These are phyloP conservation scores for Thereva nobilitata DNA, from an alignment of 2,888 invertebrate species.

Conservation along the genomic window DNA sequence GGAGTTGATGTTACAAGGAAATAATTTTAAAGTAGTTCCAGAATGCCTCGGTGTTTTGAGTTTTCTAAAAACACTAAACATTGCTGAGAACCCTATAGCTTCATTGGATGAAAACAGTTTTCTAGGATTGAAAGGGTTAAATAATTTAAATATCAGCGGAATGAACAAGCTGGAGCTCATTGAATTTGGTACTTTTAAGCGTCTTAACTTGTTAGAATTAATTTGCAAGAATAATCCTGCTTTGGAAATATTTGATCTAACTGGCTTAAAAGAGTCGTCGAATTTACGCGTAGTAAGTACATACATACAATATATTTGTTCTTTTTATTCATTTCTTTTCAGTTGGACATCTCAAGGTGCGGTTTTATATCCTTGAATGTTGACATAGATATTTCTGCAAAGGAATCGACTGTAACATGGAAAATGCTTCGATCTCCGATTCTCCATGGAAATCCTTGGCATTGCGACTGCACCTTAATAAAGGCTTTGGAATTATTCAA, in stretches of 20 bases:
- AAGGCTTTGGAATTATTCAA: slow-evolving; percentile 49
- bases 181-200: slow-evolving; percentile 61
- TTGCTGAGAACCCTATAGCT: slow-evolving; percentile 66
- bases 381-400: slow-evolving; percentile 31
- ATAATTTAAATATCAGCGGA: slow-evolving; percentile 65
- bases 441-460: slow-evolving; percentile 67
- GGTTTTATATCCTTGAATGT: slow-evolving; percentile 59
- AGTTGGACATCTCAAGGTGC: slow-evolving; percentile 69
- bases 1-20: slow-evolving; percentile 65
- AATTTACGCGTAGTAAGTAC: slow-evolving; percentile 50
- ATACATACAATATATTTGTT: neutral
- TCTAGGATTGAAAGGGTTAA: slow-evolving; percentile 62
- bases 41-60: slow-evolving; percentile 62
- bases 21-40: slow-evolving; percentile 65
- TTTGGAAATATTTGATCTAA: slow-evolving; percentile 63
- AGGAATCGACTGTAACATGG: slow-evolving; percentile 45
- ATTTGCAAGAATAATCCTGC: slow-evolving; percentile 62
- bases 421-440: slow-evolving; percentile 61
- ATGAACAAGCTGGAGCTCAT: slow-evolving; percentile 63
- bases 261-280: slow-evolving; percentile 55
- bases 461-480: slow-evolving; percentile 64
- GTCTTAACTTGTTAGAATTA: slow-evolving; percentile 57
- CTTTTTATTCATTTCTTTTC: slow-evolving; percentile 40
- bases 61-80: slow-evolving; percentile 63
- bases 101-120: slow-evolving; percentile 66